A percentile compares a stretch with the other conserved stretches of the same genome.
These are phyloP conservation scores for Pampusana beccarii DNA, from an alignment of 2,113 vertebrate genomes.

Conservation along the genomic window DNA sequence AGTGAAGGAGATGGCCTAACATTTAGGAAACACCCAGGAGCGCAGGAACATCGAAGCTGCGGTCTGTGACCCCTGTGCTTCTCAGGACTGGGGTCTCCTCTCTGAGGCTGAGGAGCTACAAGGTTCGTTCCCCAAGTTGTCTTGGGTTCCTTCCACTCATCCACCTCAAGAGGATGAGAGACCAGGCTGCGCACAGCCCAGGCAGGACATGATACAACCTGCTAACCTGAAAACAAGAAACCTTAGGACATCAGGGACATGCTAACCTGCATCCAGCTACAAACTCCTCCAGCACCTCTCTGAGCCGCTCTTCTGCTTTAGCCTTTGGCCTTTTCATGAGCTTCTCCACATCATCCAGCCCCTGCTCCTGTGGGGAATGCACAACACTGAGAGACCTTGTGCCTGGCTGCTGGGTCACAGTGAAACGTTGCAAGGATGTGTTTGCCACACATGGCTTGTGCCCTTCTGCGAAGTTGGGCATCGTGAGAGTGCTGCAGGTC, in stretches of 20 bases:
- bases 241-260: not conserved
- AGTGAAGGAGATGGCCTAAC: not conserved
- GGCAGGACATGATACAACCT: not conserved
- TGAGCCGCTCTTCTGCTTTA: slow-evolving; percentile 77
- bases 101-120: not conserved
- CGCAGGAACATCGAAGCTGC: not conserved
- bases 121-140: not conserved
- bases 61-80: not conserved
- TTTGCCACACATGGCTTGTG: not conserved
- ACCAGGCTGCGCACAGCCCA: not conserved
- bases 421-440: not conserved
- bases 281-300: slow-evolving; percentile 85
- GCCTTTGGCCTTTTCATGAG: slow-evolving; percentile 79
- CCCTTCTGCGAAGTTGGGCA: not conserved
- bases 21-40: not conserved
- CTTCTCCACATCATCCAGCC: slow-evolving; percentile 83
- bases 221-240: not conserved
- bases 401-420: not conserved
- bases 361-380: slow-evolving; percentile 78
- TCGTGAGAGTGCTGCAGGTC: not conserved
- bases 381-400: not conserved
- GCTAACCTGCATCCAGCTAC: slow-evolving; percentile 89
- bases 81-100: not conserved
- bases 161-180: not conserved
- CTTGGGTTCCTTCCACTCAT: not conserved